Base-by-base conservation (phyloP, 1,140 invertebrate genomes). In the Drosophila triauraria region DNA sequence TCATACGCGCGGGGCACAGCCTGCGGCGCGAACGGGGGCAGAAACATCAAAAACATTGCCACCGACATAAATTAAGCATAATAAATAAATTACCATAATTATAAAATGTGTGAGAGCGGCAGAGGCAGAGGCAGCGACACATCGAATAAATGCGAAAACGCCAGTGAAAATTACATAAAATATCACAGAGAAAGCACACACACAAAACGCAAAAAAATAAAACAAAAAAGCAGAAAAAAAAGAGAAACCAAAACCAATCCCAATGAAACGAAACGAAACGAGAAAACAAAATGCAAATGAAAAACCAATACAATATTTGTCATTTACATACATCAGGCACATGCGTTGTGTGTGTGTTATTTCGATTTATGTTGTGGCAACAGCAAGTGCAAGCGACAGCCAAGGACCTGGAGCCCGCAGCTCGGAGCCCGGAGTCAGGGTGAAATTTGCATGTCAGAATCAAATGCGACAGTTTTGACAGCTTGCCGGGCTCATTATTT, bases 41-140 rank as follows among this genome's bases (percentile, higher is more conserved):
- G 54, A 61, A 61, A 68, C 74, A 78, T 82, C 69, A 75, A 65
- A 62, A 76, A 76, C 81, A 84, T 80, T 63, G 63, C 70, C 54
- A 69, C 50, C 53, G 62, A 59, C 82, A 86, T 86, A 82, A 85
- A 86, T 84, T 80, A 74, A 85, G 74, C 67, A 62, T 76, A 75
- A 86, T 85, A 85, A 79, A 86, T 82, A 86, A 86, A 86, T 86
- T 82, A 79, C 77, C 83, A 87, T 86, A 86, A 86, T 86, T 87
- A 87, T 87, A 54, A 63, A 78, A 58, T 77, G 63, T 81, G 60
- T 30, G 58, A 56, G 63, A 35, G 27, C 15, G 30, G 4, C 32
- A n/a, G n/a, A n/a, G 17, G 50, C 23, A 10, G 13, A 10, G 44
- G n/a, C 23, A 13, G 20, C 48, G 48, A 64, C 50, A 64, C 50